Evolutionary conservation across 2,888 invertebrate species (phyloP), one percentile per base, ranked within the genome.

Genomic region (Ichneumon xanthorius): DNA sequence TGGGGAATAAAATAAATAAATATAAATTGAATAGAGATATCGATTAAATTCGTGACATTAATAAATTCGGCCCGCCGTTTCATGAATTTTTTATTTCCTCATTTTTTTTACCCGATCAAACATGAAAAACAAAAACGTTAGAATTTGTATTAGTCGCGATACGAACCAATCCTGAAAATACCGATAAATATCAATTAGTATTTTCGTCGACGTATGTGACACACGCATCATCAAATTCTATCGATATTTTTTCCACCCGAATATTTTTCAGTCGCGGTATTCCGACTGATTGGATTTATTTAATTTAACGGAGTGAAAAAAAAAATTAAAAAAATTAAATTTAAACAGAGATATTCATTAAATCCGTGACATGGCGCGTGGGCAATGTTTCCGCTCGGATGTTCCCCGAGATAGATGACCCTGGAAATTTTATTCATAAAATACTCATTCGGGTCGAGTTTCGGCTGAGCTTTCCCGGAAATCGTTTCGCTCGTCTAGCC

Each of bases 401-500:
- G 26, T 50, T 61, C 5, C 30, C 26, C 11, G 61, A 61, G 14
- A 30, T 61, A 9, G 30, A 61, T 30, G 5, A 30, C 30, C 14
- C 26, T 9, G 61, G 14, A 61, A 72, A 72, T 37, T 55, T 37
- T 72, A 73, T 73, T 73, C 26, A 73, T 72, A 72, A 37, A 19
- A 71, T 37, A 37, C 9, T 55, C 19, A 40, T 55, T 19, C 19
- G n/a, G 33, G 7, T 37, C 37, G 58, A 73, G 58, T 26, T 26
- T 58, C 53, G 37, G 30, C 14, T 2, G 55, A 19, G 22, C 37
- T 22, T 55, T 45, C 14, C 14, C 45, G 55, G 55, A 71, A 71
- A 53, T 71, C 71, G 71, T 33, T 40, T 22, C 37, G 37, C 45
- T 16, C 16, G 19, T 37, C 30, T 37, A 22, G 45, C 26, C 45